phyloP scores from a whole-genome alignment of 1,140 invertebrate species.

The Apis cerana region DNA sequence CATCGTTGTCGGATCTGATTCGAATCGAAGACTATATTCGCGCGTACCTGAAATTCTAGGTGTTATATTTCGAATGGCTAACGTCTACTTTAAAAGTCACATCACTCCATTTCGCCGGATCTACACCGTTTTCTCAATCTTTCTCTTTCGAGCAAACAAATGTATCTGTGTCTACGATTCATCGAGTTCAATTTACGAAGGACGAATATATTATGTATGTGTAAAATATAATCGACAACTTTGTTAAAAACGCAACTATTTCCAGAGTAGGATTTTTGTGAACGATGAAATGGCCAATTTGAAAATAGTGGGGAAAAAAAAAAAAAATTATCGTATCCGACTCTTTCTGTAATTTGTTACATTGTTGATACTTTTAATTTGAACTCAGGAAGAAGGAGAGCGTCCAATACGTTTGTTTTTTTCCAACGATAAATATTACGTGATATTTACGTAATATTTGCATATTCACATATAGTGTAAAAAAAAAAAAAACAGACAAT shows the following conservation, averaged over 20 bases:
- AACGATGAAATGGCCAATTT: neutral
- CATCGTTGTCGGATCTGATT: neutral
- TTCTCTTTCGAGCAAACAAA: neutral
- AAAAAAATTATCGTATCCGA: too few species aligned
- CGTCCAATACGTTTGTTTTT: neutral
- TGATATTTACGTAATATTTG: neutral
- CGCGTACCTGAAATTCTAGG: slow-evolving; percentile 29
- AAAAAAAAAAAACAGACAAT: neutral
- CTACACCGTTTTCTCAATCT: slow-evolving; percentile 14
- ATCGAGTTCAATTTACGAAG: slow-evolving; percentile 4
- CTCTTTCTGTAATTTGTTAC: neutral
- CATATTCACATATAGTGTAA: neutral
- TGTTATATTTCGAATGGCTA: slow-evolving; percentile 19
- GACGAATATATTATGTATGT: neutral
- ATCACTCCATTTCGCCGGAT: slow-evolving; percentile 1
- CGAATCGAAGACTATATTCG: slow-evolving; percentile 27
- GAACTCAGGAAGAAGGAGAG: neutral
- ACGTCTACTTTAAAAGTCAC: slow-evolving; percentile 9
- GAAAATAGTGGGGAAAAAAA: neutral
- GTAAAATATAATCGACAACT: slow-evolving; percentile 1
- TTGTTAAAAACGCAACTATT: slow-evolving; percentile 1
- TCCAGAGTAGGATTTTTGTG: neutral
- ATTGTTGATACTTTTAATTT: neutral
- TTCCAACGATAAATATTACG: neutral
- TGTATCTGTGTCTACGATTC: slow-evolving; percentile 9